Base-by-base conservation (phyloP, 2,797 vertebrate species). In the Rhinophrynus dorsalis region DNA sequence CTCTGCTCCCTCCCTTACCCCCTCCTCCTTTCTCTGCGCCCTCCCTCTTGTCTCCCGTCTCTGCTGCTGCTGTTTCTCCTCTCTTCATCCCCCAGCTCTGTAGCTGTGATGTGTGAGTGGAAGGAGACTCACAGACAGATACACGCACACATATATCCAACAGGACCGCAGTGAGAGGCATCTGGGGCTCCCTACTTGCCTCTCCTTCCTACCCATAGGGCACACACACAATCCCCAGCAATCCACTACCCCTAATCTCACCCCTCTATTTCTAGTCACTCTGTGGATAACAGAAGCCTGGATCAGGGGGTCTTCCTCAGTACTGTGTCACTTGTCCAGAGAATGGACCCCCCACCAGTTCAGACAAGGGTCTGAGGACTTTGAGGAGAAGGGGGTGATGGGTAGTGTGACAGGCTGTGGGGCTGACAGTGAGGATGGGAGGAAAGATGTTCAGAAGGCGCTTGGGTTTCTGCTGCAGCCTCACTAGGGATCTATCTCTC, bases 101-200 rank as follows among this genome's bases (percentile, higher is more conserved):
- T 27, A 37, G 40, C 32, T 55, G 38, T 21, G 47, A 47, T 42
- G 50, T 71, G 42, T 58, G 32, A 27, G 61, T 26, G 60, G 48
- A 56, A 71, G 59, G 60, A 70, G n/a, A n/a, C n/a, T n/a, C n/a
- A n/a, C n/a, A n/a, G n/a, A n/a, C n/a, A n/a, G n/a, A n/a, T n/a
- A n/a, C n/a, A n/a, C 58, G 29, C 11, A 44, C 40, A 50, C 30
- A 68, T 20, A 17, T 15, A 51, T 45, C 23, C 50, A 65, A 52
- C 51, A 64, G 51, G 52, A 71, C 60, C 59, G 69, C 69, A 65
- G 68, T 71, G 67, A 62, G 20, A 13, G 21, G 2, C 30, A 38
- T 18, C 50, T 50, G 21, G 15, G 17, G 20, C 18, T 17, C 21
- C 24, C 21, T 15, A 20, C 42, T 23, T 38, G 15, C 42, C 27